Evolutionary conservation across 2,797 vertebrate species (phyloP), one percentile per base, ranked within the genome.

Genomic region (Botia kubotai): DNA sequence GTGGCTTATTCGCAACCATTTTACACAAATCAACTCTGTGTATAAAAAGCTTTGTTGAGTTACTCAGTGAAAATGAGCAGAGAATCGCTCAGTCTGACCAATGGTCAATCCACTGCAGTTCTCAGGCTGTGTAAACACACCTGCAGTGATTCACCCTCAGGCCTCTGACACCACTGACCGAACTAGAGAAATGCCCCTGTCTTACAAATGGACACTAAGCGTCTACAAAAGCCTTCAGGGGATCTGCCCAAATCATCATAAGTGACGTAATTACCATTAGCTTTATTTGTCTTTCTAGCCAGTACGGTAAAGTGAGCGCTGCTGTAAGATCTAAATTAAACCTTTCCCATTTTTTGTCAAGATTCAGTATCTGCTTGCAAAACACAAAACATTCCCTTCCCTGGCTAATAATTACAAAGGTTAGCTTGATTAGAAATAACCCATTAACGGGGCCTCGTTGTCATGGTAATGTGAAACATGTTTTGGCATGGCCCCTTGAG

Each of bases 271-370:
- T 89, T 90, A 90, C 89, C 87, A 81, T 91, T 88, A 89, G 63
- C 84, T 89, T 89, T 88, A 91, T 93, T 91, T 92, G 86, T 90
- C 87, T 86, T 84, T 72, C 85, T 83, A 88, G 87, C 85, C 77
- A 79, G 84, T 86, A 85, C 63, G 50, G 82, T 79, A 50, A 82
- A 86, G 85, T 65, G 50, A 74, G 70, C 57, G 50, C 13, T 68
- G 14, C 57, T 13, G 26, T 36, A 14, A 76, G 33, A 46, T 26
- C 72, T 72, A 16, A 67, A 57, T 8, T 21, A 75, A 53, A 58
- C 12, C 39, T 72, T 76, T 48, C 14, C 2, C 6, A 36, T 43
- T 26, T 74, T 80, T 84, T 85, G 60, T 43, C 84, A 70, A 82
- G 83, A 92, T 90, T 89, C 88, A 87, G 86, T 79, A 76, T 85